A percentile compares a stretch with the other conserved stretches of the same genome.
These are phyloP conservation scores for Geopemphigus sp. DNA, from an alignment of 1,140 invertebrate genomes.

Conservation along the genomic window DNA sequence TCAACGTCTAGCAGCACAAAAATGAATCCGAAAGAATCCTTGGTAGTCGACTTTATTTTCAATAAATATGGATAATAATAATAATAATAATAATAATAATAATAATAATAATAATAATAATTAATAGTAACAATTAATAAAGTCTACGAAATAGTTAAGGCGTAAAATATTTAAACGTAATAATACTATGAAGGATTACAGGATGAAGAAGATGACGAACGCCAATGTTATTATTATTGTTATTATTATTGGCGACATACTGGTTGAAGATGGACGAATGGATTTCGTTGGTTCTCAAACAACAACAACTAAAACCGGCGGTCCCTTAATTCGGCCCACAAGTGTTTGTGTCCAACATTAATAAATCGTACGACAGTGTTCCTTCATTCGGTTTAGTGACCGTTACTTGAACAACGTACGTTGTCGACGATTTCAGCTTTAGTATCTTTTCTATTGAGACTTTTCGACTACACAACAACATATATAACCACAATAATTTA, in stretches of 20 bases:
- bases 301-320: not conserved
- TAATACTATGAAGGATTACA: slow-evolving; percentile 48
- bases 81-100: slow-evolving; percentile 45
- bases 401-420: slow-evolving; percentile 14
- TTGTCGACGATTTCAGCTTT: slow-evolving; percentile 13
- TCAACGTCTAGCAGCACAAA: not conserved
- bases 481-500: not conserved
- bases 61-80: slow-evolving; percentile 31
- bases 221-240: not conserved
- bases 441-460: slow-evolving; percentile 19
- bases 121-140: slow-evolving; percentile 47
- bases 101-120: slow-evolving; percentile 46
- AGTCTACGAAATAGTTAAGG: slow-evolving; percentile 24
- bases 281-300: not conserved
- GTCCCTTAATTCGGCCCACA: slow-evolving; percentile 31
- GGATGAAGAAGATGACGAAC: slow-evolving; percentile 26
- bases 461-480: not conserved
- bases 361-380: slow-evolving; percentile 22
- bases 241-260: not conserved
- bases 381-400: slow-evolving; percentile 23
- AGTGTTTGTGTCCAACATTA: slow-evolving; percentile 22
- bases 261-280: slow-evolving; percentile 15
- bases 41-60: slow-evolving; percentile 6
- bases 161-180: slow-evolving; percentile 29
- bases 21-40: not conserved